phyloP scores from a whole-genome alignment of 1,140 invertebrate genomes.

The Zaprionus inermis region DNA sequence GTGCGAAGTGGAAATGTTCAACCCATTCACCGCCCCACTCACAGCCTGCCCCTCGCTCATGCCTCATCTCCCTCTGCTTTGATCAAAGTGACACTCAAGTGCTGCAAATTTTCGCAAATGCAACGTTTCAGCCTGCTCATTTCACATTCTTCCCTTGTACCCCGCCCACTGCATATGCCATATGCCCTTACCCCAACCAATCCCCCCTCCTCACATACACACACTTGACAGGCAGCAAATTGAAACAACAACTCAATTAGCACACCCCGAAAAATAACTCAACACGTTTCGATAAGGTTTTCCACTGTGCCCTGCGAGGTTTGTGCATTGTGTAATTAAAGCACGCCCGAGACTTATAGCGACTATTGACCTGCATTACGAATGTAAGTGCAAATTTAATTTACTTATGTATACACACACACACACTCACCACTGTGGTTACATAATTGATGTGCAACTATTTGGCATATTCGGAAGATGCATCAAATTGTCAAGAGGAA shows the following conservation, averaged over 20 bases:
- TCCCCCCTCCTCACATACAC: background rate
- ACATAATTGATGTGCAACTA: constrained; percentile 38
- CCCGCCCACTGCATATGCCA: background rate
- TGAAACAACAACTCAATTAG: constrained; percentile 63
- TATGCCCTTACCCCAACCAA: background rate
- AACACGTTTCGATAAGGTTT: constrained; percentile 8
- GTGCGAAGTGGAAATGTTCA: constrained; percentile 12
- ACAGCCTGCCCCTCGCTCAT: background rate
- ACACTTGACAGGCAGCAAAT: constrained; percentile 35
- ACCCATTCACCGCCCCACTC: background rate
- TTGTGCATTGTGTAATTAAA: constrained; percentile 17
- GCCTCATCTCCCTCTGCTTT: constrained; percentile 17
- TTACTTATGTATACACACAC: background rate
- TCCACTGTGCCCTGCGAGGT: background rate
- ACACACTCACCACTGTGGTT: background rate
- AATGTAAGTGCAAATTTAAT: constrained; percentile 25
- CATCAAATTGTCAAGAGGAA: background rate
- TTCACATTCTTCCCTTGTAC: background rate
- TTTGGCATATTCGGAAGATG: constrained; percentile 15
- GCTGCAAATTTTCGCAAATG: constrained; percentile 48
- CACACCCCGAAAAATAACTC: constrained; percentile 26
- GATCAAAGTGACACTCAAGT: constrained; percentile 59
- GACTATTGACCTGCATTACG: constrained; percentile 14
- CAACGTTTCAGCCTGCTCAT: constrained; percentile 24
- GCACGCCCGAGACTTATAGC: constrained; percentile 14